phyloP scores from a whole-genome alignment of 2,888 invertebrate species.

The Aphrophora alni region DNA sequence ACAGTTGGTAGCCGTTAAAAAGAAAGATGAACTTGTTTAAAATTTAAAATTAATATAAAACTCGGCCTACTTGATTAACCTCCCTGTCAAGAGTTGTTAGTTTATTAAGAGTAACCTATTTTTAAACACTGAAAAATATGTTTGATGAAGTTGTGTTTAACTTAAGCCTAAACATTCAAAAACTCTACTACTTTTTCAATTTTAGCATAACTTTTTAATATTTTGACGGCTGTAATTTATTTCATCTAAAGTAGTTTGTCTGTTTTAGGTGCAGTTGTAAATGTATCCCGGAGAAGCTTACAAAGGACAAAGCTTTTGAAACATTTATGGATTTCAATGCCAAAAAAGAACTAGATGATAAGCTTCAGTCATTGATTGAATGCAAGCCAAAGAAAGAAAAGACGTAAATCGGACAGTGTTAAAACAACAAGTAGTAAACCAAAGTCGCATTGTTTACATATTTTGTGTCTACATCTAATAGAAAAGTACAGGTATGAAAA shows the following conservation, averaged over 20 bases:
- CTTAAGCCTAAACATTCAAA: no score
- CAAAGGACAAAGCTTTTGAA: constrained; percentile 12
- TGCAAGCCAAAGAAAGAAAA: constrained; percentile 6
- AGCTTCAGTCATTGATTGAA: constrained; percentile 17
- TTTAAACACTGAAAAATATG: no score
- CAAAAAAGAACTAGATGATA: constrained; percentile 8
- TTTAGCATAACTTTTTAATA: background rate
- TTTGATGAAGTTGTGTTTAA: no score
- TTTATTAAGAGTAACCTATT: no score
- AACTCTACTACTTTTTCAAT: background rate
- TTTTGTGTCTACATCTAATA: no score
- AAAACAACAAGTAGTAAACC: background rate
- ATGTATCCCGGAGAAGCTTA: constrained; percentile 20
- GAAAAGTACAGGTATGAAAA: no score
- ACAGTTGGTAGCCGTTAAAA: no score
- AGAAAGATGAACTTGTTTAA: no score
- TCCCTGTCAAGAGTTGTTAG: no score
- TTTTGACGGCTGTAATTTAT: background rate
- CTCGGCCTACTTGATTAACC: no score
- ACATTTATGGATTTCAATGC: constrained; percentile 9
- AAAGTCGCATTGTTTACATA: no score
- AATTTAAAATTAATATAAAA: no score
- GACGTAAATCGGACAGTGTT: background rate
- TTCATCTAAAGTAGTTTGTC: background rate
- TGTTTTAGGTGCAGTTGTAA: constrained; percentile 17